phyloP scores from a whole-genome alignment of 2,797 vertebrate genomes.

The Florisuga fusca region DNA sequence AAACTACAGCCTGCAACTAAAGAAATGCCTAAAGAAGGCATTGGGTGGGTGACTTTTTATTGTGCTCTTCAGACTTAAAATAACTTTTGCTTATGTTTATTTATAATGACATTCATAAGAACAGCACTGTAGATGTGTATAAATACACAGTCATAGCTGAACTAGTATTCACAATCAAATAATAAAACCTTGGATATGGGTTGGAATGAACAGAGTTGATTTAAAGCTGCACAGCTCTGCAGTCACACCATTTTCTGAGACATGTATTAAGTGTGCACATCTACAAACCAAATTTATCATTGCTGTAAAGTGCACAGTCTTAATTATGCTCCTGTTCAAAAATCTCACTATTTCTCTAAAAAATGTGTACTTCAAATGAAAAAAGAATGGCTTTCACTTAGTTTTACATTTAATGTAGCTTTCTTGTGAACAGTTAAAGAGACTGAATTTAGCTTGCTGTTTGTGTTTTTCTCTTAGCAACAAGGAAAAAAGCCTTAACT shows the following conservation, averaged over 20 bases:
- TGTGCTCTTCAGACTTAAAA: not conserved
- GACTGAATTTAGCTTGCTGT: constrained; percentile 15
- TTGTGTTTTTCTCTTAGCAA: constrained; percentile 68
- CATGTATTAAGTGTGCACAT: not conserved
- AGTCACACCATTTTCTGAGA: not conserved
- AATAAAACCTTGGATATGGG: not conserved
- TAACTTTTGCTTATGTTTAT: not conserved
- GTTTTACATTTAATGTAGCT: not conserved
- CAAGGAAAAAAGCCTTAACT: not conserved
- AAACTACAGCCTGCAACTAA: not conserved
- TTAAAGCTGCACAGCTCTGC: not conserved
- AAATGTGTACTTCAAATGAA: not conserved
- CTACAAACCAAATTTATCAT: not conserved
- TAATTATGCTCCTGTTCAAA: not conserved
- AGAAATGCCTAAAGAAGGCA: not conserved
- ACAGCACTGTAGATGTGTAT: not conserved
- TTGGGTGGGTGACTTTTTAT: not conserved
- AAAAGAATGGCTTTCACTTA: not conserved
- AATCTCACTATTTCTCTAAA: not conserved
- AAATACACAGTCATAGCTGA: not conserved
- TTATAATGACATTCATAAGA: not conserved
- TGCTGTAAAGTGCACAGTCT: not conserved
- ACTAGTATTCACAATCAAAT: not conserved
- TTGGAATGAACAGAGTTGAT: not conserved
- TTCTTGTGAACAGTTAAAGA: not conserved